phyloP scores from a whole-genome alignment of 2,888 invertebrate genomes.

The Sericinus montela region DNA sequence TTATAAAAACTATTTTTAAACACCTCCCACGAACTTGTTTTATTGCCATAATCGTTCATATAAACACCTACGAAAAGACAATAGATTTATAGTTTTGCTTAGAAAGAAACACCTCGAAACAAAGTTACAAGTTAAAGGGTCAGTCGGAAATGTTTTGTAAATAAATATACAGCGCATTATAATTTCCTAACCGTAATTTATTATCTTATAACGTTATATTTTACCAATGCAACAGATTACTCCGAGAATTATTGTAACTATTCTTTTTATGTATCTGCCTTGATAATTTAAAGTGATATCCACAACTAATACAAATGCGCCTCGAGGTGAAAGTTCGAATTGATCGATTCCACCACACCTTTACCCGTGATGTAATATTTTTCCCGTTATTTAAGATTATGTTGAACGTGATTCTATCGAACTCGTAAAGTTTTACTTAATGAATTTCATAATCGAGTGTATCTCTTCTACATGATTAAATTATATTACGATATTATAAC shows the following conservation, averaged over 20 bases:
- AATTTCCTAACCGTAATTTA: neutral
- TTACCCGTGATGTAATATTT: constrained; percentile 13
- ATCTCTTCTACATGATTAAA: too few relatives aligned
- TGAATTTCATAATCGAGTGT: too few relatives aligned
- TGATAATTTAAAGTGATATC: constrained; percentile 5
- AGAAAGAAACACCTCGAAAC: neutral
- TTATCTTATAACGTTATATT: neutral
- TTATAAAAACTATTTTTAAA: too few relatives aligned
- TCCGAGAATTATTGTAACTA: constrained; percentile 1
- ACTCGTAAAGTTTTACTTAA: too few relatives aligned
- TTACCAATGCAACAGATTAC: neutral
- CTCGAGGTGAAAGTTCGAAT: constrained; percentile 17
- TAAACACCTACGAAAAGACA: neutral
- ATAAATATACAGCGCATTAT: neutral
- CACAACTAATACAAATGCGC: constrained; percentile 8
- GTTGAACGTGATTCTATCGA: too few relatives aligned
- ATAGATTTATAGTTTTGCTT: neutral
- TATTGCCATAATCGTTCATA: neutral
- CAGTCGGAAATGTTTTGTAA: neutral
- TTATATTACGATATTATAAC: too few relatives aligned
- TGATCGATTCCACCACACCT: constrained; percentile 7
- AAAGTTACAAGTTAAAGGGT: neutral
- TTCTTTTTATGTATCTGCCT: constrained; percentile 7
- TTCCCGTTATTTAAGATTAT: constrained; percentile 12
- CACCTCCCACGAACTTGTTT: neutral